Percentiles rank a stretch among this genome's conserved stretches.
Conservation (phyloP, 2,113 vertebrate genomes). For the Accipiter virgatus region DNA sequence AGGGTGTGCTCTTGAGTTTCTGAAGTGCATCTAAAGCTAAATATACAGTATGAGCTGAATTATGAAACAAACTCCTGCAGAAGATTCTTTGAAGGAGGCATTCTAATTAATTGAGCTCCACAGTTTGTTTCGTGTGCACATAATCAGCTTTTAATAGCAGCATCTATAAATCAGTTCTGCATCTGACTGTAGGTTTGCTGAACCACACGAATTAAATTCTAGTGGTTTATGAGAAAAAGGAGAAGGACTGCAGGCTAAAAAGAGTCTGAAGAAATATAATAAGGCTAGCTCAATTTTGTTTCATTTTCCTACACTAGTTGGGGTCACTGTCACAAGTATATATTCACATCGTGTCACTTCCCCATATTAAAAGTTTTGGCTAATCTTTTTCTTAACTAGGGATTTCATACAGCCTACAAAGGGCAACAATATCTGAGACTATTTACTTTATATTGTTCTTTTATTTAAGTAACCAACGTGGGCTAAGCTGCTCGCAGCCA, state of each 20-base stretch:
- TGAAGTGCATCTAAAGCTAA: not conserved
- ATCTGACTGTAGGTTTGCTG: conserved; percentile 1
- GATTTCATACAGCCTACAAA: conserved; percentile 1
- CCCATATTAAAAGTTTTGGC: not conserved
- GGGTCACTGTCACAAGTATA: not conserved
- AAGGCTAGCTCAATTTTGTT: not conserved
- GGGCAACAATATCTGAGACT: not conserved
- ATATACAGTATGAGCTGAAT: not conserved
- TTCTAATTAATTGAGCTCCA: conserved; percentile 37
- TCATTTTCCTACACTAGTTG: not conserved
- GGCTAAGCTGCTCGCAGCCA: not conserved
- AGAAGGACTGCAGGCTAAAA: conserved; percentile 14
- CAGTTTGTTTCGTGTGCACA: conserved; percentile 10
- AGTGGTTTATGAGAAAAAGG: not conserved
- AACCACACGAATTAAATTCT: conserved; percentile 44
- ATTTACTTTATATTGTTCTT: not conserved
- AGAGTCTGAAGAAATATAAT: not conserved
- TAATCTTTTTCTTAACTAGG: not conserved
- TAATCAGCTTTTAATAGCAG: conserved; percentile 51
- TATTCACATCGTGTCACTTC: not conserved
- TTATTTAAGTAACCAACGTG: not conserved
- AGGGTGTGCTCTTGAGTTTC: not conserved
- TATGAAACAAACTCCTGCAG: not conserved
- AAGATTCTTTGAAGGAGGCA: not conserved
- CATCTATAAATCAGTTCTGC: conserved; percentile 48